Percentiles rank a stretch among this genome's conserved stretches.
Conservation (phyloP, 2,797 vertebrate genomes). For the Tympanoctomys barrerae region DNA sequence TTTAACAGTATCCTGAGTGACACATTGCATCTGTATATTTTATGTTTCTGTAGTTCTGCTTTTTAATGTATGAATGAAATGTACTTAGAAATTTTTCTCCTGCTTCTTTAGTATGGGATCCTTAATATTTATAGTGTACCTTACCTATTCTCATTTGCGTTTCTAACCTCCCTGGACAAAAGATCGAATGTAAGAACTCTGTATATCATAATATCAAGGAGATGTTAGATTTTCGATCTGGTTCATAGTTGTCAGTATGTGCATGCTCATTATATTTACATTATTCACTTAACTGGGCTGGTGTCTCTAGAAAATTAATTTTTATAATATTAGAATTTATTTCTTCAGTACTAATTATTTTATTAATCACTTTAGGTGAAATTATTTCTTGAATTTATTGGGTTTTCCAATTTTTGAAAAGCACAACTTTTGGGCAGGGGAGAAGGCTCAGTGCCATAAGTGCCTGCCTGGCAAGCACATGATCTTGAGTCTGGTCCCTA, state of each 20-base stretch:
- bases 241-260: background rate
- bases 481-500: too few relatives aligned
- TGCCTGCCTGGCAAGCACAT: too few relatives aligned
- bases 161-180: constrained; percentile 27
- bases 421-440: background rate
- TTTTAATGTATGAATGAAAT: background rate
- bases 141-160: background rate
- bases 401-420: background rate
- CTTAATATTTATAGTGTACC: background rate
- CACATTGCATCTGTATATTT: background rate
- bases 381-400: constrained; percentile 1
- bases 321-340: constrained; percentile 21
- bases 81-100: background rate
- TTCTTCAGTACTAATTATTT: constrained; percentile 38
- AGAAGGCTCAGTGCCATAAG: too few relatives aligned
- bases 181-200: background rate
- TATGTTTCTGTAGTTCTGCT: constrained; percentile 25
- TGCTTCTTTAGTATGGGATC: constrained; percentile 27
- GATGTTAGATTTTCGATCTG: constrained; percentile 13
- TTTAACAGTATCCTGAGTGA: background rate
- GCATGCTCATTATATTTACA: constrained; percentile 1
- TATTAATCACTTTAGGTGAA: background rate
- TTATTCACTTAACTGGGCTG: background rate
- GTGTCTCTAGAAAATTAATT: constrained; percentile 3
- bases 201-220: background rate